Percentiles rank a stretch among this genome's conserved stretches.
Conservation (phyloP, 2,888 invertebrate species). For the Encarsia formosa region DNA sequence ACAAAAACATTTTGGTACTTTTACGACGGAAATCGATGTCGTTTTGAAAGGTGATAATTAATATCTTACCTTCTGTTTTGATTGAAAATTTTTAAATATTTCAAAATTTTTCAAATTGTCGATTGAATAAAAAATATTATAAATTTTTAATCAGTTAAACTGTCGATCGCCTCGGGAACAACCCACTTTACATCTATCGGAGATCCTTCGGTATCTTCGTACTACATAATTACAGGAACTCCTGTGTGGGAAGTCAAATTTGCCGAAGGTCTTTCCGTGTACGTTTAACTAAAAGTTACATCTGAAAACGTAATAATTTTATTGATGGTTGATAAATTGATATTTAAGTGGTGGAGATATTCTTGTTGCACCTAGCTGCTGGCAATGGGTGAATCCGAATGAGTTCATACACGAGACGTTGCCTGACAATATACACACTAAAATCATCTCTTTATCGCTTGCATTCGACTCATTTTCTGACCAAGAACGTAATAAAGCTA, state of each 20-base stretch:
- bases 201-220: constrained; percentile 50
- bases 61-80: background rate
- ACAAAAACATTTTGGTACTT: constrained; percentile 63
- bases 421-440: constrained; percentile 56
- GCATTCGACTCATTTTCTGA: no score
- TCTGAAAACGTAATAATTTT: constrained; percentile 1
- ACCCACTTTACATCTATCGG: constrained; percentile 60
- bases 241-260: constrained; percentile 61
- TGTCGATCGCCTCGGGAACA: constrained; percentile 61
- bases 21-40: constrained; percentile 61
- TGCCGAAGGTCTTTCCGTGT: constrained; percentile 44
- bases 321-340: background rate
- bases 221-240: constrained; percentile 61
- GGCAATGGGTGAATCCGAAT: constrained; percentile 59
- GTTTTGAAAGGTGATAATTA: constrained; percentile 62
- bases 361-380: constrained; percentile 58
- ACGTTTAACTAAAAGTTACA: constrained; percentile 1
- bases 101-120: no score
- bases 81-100: no score
- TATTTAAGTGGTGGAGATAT: constrained; percentile 61
- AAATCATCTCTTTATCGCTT: constrained; percentile 39
- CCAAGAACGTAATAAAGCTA: no score
- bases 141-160: constrained; percentile 54
- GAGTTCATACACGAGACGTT: constrained; percentile 59
- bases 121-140: no score